Evolutionary conservation across 2,113 vertebrate genomes (phyloP).

Genomic region (Forbesichthys agassizii): DNA sequence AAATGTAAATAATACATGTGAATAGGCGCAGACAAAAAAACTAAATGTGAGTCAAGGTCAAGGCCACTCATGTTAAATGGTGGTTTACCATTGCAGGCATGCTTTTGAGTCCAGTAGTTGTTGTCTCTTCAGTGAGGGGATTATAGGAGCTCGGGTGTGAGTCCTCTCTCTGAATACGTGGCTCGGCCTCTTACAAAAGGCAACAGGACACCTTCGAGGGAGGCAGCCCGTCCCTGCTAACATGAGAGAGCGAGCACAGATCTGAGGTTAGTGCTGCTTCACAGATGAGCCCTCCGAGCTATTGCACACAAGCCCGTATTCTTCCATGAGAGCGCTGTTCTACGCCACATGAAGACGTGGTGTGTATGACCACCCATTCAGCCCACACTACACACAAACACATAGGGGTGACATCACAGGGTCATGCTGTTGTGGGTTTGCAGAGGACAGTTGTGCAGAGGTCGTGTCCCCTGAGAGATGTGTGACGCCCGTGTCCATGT

Average conservation of each 20-base stretch:
- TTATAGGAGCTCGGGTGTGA: slow-evolving; percentile 13
- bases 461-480: slow-evolving; percentile 35
- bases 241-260: slow-evolving; percentile 31
- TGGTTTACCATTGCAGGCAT: not conserved
- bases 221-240: slow-evolving; percentile 17
- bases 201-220: slow-evolving; percentile 31
- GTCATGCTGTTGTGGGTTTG: slow-evolving; percentile 44
- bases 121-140: not conserved
- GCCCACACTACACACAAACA: slow-evolving; percentile 15
- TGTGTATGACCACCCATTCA: slow-evolving; percentile 12
- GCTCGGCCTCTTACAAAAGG: slow-evolving; percentile 21
- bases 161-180: not conserved
- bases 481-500: slow-evolving; percentile 39
- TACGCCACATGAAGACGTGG: slow-evolving; percentile 39
- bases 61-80: slow-evolving; percentile 3
- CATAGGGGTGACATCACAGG: slow-evolving; percentile 43
- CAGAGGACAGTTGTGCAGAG: slow-evolving; percentile 32
- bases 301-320: not conserved
- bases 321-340: slow-evolving; percentile 32
- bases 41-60: not conserved
- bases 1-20: no score
- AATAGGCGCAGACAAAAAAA: no score
- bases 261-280: slow-evolving; percentile 33
- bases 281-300: slow-evolving; percentile 25
- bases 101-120: not conserved